Evolutionary conservation across 2,797 vertebrate genomes (phyloP).

Genomic region (Microctenopoma stevenorrisi): DNA sequence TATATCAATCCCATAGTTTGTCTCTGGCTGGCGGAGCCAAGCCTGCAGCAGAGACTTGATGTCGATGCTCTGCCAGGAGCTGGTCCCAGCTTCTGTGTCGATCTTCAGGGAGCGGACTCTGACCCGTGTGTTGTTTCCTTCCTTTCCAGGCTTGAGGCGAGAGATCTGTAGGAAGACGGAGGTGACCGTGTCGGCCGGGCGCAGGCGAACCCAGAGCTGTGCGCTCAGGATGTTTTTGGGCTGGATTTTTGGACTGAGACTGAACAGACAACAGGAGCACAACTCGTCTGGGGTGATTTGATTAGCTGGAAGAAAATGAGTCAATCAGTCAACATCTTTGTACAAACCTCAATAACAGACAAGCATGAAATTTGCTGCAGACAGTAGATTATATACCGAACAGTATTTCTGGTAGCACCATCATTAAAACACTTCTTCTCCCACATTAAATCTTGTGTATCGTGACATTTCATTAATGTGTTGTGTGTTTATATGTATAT

Average conservation of each 20-base stretch:
- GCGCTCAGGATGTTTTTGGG: slow-evolving; percentile 94
- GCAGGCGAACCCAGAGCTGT: slow-evolving; percentile 97
- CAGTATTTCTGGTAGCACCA: too few relatives aligned
- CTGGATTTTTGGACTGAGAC: slow-evolving; percentile 95
- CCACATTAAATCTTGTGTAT: background rate
- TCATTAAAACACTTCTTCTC: background rate
- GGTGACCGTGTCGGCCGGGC: slow-evolving; percentile 87
- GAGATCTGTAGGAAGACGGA: slow-evolving; percentile 97
- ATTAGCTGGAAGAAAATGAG: slow-evolving; percentile 88
- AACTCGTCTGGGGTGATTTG: slow-evolving; percentile 87
- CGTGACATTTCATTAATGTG: background rate
- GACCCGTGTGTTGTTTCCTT: slow-evolving; percentile 89
- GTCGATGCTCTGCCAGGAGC: slow-evolving; percentile 97
- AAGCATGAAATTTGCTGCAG: background rate
- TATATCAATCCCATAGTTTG: slow-evolving; percentile 96
- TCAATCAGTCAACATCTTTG: background rate
- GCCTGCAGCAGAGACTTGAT: slow-evolving; percentile 96
- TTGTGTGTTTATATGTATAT: too few relatives aligned
- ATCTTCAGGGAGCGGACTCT: slow-evolving; percentile 95
- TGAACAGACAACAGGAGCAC: slow-evolving; percentile 94
- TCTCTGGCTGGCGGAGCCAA: slow-evolving; percentile 96
- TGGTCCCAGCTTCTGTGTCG: slow-evolving; percentile 88
- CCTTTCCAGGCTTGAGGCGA: slow-evolving; percentile 90
- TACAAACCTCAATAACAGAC: background rate
- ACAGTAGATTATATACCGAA: too few relatives aligned